Evolutionary conservation across 2,113 vertebrate genomes (phyloP), one percentile per base, ranked within the genome.

Genomic region (Esox niger): DNA sequence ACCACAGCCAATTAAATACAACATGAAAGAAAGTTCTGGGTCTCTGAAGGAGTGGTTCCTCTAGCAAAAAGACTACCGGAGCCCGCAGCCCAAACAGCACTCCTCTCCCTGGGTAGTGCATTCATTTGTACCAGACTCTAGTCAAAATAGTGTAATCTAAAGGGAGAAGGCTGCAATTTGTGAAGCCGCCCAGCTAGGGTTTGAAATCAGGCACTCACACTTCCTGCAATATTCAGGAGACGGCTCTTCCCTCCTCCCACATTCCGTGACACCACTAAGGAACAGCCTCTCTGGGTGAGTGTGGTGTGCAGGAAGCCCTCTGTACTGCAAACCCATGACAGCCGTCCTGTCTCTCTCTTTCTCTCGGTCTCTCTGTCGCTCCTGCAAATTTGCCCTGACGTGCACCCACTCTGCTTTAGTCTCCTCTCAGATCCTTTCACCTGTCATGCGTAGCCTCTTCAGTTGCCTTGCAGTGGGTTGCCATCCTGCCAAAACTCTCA

Each of bases 191-290:
- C 38, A 57, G 55, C 55, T 17, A 25, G 11, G 11, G 55, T 11
- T 57, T 29, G 9, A 21, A 57, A 13, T 57, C 55, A 20, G 9
- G 15, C 55, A 57, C 3, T 27, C 55, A 6, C 11, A 15, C 13
- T 43, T 29, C 27, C 55, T 57, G 27, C 26, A 57, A 57, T 57
- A 57, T 57, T 27, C 55, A 57, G 26, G 26, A 57, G 55, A 9
- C 10, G 10, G 4, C 58, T 10, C 58, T n/a, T 20, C 58, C 27
- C 15, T 60, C 54, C 11, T 23, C 54, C 23, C 29, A 43, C 38
- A 43, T 43, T 29, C 29, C 20, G 2, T 30, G 29, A 30, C 20
- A 30, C 30, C 13, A 27, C 20, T 30, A 32, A 31, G 57, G 5
- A 6, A 43, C 38, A 43, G 27, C 58, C 15, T 60, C n/a, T 5